These are phyloP conservation scores for Dynastes tityus DNA, from an alignment of 2,888 invertebrate genomes.

Conservation along the genomic window DNA sequence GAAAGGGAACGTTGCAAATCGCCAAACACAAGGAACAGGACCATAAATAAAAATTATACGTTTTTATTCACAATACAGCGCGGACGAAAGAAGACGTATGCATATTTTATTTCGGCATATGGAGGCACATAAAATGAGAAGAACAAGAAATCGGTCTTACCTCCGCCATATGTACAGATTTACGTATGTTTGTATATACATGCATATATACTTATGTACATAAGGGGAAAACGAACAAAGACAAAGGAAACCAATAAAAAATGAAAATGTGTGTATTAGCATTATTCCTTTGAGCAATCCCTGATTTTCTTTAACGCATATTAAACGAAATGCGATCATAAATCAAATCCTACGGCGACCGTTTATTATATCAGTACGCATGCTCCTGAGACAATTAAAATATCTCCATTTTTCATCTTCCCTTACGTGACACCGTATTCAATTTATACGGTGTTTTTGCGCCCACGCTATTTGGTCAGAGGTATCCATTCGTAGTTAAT, in stretches of 20 bases:
- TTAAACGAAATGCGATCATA: constrained; percentile 47
- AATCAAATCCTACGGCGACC: constrained; percentile 47
- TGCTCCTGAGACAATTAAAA: constrained; percentile 46
- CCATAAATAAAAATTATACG: constrained; percentile 58
- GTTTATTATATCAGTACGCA: constrained; percentile 36
- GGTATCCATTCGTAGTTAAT: constrained; percentile 23
- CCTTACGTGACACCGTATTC: constrained; percentile 45
- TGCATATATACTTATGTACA: background rate
- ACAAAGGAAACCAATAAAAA: constrained; percentile 34
- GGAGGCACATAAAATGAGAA: constrained; percentile 37
- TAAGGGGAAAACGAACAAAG: constrained; percentile 32
- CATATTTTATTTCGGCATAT: constrained; percentile 47
- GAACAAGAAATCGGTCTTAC: constrained; percentile 32
- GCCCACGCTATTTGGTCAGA: constrained; percentile 29
- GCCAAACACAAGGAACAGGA: constrained; percentile 57
- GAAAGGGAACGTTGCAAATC: constrained; percentile 57
- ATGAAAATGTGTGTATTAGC: constrained; percentile 43
- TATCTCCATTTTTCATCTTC: constrained; percentile 45
- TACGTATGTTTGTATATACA: background rate
- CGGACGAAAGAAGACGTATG: constrained; percentile 49
- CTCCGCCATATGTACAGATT: background rate
- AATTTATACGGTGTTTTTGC: constrained; percentile 41
- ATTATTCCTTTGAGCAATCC: constrained; percentile 49
- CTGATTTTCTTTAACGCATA: constrained; percentile 50
- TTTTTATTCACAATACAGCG: constrained; percentile 55